Conservation (phyloP, 2,113 vertebrate species). For the human region DNA sequence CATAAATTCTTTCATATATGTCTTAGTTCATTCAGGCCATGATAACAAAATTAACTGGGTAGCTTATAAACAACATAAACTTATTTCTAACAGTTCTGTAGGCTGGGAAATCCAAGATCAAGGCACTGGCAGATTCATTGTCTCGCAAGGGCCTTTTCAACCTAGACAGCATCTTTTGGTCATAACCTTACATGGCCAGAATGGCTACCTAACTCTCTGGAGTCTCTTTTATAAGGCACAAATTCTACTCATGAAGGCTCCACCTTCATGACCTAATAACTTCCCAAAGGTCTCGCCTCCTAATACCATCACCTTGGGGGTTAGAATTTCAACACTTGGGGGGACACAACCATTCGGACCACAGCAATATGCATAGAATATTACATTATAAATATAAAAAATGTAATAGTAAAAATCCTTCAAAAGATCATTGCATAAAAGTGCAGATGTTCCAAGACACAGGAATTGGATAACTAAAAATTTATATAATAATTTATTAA, state of each 20-base stretch:
- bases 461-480: background rate
- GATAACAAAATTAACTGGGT: background rate
- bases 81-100: background rate
- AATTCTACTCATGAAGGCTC: background rate
- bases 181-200: background rate
- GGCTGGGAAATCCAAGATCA: background rate
- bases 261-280: background rate
- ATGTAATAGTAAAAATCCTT: constrained; percentile 4
- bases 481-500: background rate
- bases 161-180: background rate
- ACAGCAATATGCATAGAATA: background rate
- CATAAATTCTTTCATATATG: background rate
- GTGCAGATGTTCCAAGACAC: background rate
- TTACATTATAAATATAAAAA: background rate
- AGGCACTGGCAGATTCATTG: background rate
- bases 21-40: background rate
- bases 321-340: background rate
- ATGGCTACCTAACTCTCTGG: background rate
- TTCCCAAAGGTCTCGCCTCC: background rate
- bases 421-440: constrained; percentile 17
- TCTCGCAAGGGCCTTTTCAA: background rate
- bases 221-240: background rate
- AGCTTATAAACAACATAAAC: background rate
- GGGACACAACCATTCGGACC: background rate
- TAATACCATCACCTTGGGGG: background rate